These are phyloP conservation scores for Odontamblyopus rebecca DNA, from an alignment of 2,797 vertebrate species.

Conservation along the genomic window DNA sequence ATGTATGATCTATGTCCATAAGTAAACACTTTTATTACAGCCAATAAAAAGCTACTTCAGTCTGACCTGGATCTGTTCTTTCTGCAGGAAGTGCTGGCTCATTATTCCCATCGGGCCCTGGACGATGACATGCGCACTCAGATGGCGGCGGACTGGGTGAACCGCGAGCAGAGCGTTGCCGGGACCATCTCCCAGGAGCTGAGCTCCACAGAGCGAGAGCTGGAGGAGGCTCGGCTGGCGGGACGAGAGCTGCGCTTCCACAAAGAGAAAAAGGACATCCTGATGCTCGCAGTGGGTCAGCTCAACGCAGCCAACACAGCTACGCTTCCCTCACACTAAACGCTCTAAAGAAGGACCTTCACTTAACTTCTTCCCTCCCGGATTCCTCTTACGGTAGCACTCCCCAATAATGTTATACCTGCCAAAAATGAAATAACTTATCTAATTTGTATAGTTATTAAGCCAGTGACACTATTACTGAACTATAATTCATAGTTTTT, in stretches of 20 bases:
- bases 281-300: constrained; percentile 83
- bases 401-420: constrained; percentile 15
- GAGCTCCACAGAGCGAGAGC: constrained; percentile 87
- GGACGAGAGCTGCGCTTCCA: constrained; percentile 95
- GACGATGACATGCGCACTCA: constrained; percentile 96
- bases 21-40: background rate
- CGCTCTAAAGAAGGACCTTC: constrained; percentile 1
- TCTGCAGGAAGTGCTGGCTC: constrained; percentile 92
- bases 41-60: background rate
- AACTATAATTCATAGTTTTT: background rate
- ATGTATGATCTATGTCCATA: background rate
- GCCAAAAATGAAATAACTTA: background rate
- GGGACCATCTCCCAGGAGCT: constrained; percentile 87
- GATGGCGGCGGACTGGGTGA: constrained; percentile 98
- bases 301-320: constrained; percentile 80
- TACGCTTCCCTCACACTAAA: constrained; percentile 80
- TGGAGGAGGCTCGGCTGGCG: constrained; percentile 92
- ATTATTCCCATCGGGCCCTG: constrained; percentile 96
- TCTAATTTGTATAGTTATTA: background rate
- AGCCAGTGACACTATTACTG: background rate
- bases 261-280: constrained; percentile 87
- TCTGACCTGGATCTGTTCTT: background rate
- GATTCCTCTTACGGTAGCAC: constrained; percentile 32
- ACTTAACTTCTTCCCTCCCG: constrained; percentile 22
- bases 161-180: constrained; percentile 86